Percentiles rank a stretch among this genome's conserved stretches.
phyloP scores from a whole-genome alignment of 2,888 invertebrate genomes.

The Branchipolynoe longqiensis region DNA sequence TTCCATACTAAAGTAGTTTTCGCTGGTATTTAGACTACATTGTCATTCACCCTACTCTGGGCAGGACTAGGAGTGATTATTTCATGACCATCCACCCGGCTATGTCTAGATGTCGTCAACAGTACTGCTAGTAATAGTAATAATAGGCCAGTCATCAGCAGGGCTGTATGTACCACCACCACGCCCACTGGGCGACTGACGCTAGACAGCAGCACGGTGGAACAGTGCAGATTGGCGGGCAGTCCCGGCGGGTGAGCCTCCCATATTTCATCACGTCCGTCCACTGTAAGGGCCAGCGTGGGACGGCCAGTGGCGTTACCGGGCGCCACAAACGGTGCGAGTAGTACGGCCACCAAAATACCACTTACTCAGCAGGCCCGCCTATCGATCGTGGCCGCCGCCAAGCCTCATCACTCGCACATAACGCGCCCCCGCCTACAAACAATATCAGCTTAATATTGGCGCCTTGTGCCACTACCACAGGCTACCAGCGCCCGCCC shows the following conservation, averaged over 20 bases:
- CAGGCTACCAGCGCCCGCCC: too few species aligned
- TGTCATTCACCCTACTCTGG: too few species aligned
- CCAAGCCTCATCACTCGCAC: conserved; percentile 2
- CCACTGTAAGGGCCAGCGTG: conserved; percentile 32
- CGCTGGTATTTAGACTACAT: too few species aligned
- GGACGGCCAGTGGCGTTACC: conserved; percentile 16
- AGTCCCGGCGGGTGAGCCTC: conserved; percentile 6
- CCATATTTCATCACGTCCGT: conserved; percentile 22
- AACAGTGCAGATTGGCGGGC: not conserved
- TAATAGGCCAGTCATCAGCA: not conserved
- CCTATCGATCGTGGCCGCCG: conserved; percentile 4
- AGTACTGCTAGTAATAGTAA: not conserved
- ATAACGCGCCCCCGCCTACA: conserved; percentile 36
- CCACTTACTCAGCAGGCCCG: conserved; percentile 32
- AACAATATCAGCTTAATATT: conserved; percentile 57
- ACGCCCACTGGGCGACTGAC: too few species aligned
- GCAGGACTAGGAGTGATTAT: too few species aligned
- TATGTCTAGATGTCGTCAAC: too few species aligned
- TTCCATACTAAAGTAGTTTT: too few species aligned
- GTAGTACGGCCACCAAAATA: conserved; percentile 29
- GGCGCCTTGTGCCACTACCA: too few species aligned
- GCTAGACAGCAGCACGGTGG: too few species aligned
- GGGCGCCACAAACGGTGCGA: conserved; percentile 20
- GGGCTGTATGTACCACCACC: not conserved
- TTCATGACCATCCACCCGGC: too few species aligned